Base-by-base conservation (phyloP, 2,888 invertebrate genomes). In the Epirrhoe tristata region DNA sequence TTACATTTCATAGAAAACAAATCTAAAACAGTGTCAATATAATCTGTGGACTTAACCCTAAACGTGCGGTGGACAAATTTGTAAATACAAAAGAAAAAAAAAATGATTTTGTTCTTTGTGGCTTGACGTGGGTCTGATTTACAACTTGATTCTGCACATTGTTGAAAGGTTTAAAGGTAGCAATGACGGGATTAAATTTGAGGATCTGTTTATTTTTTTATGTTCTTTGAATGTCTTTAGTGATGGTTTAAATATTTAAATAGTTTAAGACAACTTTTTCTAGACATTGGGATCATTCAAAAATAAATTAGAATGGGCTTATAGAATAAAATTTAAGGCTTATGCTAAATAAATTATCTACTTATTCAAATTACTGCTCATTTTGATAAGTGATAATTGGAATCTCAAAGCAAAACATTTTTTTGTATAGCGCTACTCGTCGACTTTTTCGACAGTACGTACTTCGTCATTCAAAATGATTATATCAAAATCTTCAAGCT, bases 101-200 rank as follows among this genome's bases (percentile, higher is more conserved):
- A 74, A 71, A 66, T 61, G 62, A 67, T 69, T 60, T 70, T 58
- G 67, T 70, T 60, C 69, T 66, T 61, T 69, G 67, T 59, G 52
- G 52, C 63, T 60, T 70, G 68, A 77, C 71, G 73, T 59, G 60
- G 68, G 69, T 60, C 57, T 69, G 79, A 81, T 81, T 78, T 81
- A 81, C 74, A 74, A 76, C 72, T 59, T 58, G 54, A 66, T 59
- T 69, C 63, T 66, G 61, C 63, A 58, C 71, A 70, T 70, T 77
- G 73, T 71, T 63, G 61, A 66, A 55, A 46, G 61, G 36, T 71
- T 71, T 69, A 72, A 63, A 74, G 78, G 83, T 81, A 82, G 81
- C 81, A 78, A 77, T 83, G 79, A 80, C 74, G 66, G 76, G 79
- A 80, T 81, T 80, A 66, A 76, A 69, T 61, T 59, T 63, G 51